Percentiles rank a stretch among this genome's conserved stretches.
Evolutionary conservation across 2,113 vertebrate species (phyloP).

Genomic region (Gambusia holbrooki): DNA sequence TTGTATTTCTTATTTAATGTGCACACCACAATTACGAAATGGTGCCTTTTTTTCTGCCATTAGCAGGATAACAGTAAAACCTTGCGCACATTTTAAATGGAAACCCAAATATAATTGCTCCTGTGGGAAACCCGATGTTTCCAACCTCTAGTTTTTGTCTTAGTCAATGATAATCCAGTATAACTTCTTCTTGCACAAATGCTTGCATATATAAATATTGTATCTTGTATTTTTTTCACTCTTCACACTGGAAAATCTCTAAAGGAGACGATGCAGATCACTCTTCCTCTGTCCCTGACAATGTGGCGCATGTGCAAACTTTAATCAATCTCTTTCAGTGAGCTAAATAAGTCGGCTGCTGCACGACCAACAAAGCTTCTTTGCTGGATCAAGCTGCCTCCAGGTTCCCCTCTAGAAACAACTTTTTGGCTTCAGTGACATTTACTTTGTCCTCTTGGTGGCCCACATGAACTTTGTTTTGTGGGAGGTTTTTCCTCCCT

Average conservation of each 20-base stretch:
- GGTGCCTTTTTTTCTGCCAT: no score
- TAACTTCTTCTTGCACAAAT: background rate
- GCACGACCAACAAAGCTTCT: no score
- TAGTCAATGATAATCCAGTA: background rate
- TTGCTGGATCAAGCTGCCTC: no score
- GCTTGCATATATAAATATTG: background rate
- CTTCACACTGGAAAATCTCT: no score
- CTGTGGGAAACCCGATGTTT: no score
- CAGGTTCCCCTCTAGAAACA: no score
- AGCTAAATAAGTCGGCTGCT: no score
- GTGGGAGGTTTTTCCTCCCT: background rate
- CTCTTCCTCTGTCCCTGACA: background rate
- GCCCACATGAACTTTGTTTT: background rate
- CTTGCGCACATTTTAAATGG: no score
- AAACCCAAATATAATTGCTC: no score
- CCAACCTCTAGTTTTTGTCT: background rate
- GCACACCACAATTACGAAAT: no score
- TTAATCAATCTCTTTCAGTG: background rate
- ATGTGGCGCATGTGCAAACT: background rate
- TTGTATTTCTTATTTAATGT: no score
- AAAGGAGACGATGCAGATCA: background rate
- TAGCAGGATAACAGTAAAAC: no score
- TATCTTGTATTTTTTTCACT: background rate
- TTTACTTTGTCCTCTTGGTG: background rate
- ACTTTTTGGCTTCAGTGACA: background rate